Conservation (phyloP, 2,113 vertebrate genomes). For the Pteruthius melanotis region DNA sequence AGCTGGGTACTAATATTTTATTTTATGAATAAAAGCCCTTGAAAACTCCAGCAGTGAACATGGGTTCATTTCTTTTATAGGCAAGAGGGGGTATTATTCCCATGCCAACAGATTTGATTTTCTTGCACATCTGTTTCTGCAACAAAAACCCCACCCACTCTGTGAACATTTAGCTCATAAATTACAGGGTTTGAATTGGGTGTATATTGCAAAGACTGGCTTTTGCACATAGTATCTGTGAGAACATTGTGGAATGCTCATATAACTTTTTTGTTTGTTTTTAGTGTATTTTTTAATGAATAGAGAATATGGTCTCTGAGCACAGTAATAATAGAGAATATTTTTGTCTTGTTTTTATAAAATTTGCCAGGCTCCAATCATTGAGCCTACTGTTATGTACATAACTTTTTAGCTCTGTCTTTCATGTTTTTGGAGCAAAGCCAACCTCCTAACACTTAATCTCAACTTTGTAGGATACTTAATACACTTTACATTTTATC, state of each 20-base stretch:
- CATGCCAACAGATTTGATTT: constrained; percentile 65
- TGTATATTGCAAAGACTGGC: constrained; percentile 56
- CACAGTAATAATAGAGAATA: constrained; percentile 60
- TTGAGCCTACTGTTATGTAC: constrained; percentile 53
- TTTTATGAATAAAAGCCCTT: constrained; percentile 65
- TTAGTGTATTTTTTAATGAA: constrained; percentile 66
- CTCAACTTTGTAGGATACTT: constrained; percentile 63
- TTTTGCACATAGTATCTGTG: constrained; percentile 46
- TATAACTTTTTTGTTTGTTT: constrained; percentile 60
- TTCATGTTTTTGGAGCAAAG: constrained; percentile 53
- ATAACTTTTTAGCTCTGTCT: constrained; percentile 60
- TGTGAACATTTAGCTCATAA: constrained; percentile 67
- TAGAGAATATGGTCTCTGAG: constrained; percentile 60
- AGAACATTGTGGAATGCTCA: constrained; percentile 62
- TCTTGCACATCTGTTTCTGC: constrained; percentile 72
- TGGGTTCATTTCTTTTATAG: constrained; percentile 66
- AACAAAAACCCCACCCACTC: constrained; percentile 43
- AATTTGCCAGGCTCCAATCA: constrained; percentile 57
- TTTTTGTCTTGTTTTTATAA: constrained; percentile 65
- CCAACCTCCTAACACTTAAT: constrained; percentile 64
- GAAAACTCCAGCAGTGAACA: constrained; percentile 60
- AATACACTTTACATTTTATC: constrained; percentile 64
- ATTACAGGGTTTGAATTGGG: constrained; percentile 64
- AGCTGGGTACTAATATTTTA: constrained; percentile 62
- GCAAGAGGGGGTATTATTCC: constrained; percentile 61